Conservation (phyloP, 2,797 vertebrate genomes). For the Sphenopsis melanotis region DNA sequence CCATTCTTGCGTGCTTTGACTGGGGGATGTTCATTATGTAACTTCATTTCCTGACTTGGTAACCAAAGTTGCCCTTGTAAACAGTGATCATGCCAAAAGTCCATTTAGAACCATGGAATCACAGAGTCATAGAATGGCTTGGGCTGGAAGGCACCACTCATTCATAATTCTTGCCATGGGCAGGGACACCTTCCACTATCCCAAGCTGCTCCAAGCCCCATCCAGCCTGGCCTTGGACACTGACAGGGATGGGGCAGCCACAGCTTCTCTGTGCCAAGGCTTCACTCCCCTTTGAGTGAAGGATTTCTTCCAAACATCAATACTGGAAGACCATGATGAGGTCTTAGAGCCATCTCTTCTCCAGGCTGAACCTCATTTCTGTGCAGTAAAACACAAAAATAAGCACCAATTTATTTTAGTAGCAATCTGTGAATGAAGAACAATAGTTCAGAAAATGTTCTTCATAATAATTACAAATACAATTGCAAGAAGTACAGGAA, state of each 20-base stretch:
- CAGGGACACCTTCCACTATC: background rate
- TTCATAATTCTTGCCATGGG: background rate
- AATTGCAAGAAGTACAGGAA: background rate
- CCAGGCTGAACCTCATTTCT: background rate
- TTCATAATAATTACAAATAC: background rate
- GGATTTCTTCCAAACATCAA: background rate
- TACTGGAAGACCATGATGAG: fast-evolving
- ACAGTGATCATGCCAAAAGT: background rate
- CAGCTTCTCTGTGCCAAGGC: background rate
- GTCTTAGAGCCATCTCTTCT: background rate
- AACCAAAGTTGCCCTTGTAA: background rate
- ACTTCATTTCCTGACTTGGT: background rate
- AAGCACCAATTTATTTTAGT: background rate
- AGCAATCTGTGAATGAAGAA: background rate
- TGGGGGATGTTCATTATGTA: background rate
- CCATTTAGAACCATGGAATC: background rate
- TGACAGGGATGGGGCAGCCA: background rate
- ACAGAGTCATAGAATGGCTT: background rate
- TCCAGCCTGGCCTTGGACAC: background rate
- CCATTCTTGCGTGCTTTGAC: background rate
- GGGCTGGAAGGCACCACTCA: background rate
- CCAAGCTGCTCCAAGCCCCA: fast-evolving
- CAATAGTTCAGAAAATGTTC: background rate
- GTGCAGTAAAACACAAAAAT: background rate
- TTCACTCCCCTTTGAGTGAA: fast-evolving